Base-by-base conservation (phyloP, 2,113 vertebrate genomes). In the Lota lota region DNA sequence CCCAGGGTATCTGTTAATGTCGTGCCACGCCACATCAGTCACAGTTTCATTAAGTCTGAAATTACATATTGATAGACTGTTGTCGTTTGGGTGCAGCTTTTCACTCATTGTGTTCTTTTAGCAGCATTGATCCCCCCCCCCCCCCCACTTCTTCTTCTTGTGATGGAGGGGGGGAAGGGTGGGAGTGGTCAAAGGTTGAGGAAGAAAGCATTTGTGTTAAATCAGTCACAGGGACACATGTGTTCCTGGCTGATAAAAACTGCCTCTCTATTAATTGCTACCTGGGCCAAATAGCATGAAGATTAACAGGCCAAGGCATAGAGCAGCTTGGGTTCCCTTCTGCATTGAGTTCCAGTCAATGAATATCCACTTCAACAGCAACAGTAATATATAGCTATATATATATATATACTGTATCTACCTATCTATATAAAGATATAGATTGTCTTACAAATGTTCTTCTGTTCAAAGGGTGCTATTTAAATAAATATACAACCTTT, bases 21-120 rank as follows among this genome's bases (percentile, higher is more conserved):
- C 82, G 70, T 56, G 63, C 74, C 74, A 74, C 72, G 61, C 66
- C 33, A 77, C 68, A 81, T 61, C 67, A 71, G 60, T 63, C 73
- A 67, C 51, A 57, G 59, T 68, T 74, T 77, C 68, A 75, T 60
- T 74, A 75, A 77, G 83, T 80, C 73, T 56, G 17, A 21, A 66
- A 22, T 79, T 72, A 74, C 79, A 81, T 82, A 73, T 87, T 87
- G 80, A 85, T 74, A 67, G 80, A 85, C 77, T 74, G 68, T 22
- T 76, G 86, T 84, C 80, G 83, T 83, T 73, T 70, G 64, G 66
- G 81, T 78, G 28, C 68, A 74, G 17, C 47, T 73, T 82, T 79
- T 80, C 22, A 71, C 72, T 80, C 70, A 74, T 80, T 61, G 51
- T 77, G 70, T 79, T 67, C 69, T 75, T 81, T 82, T 74, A 87